Conservation (phyloP, 2,113 vertebrate species). For the Myotis davidii region DNA sequence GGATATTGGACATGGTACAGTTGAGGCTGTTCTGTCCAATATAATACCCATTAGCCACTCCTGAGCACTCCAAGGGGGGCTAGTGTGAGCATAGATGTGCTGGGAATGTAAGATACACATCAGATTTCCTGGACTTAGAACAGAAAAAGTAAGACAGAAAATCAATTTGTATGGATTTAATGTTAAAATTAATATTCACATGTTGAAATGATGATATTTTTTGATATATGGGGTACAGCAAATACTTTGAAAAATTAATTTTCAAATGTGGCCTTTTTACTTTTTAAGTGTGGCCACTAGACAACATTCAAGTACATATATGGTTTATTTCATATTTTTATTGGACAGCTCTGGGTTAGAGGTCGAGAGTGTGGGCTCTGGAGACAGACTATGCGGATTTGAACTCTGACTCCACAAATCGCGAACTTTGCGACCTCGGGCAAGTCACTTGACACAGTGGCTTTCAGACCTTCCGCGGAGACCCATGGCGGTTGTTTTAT, state of each 20-base stretch:
- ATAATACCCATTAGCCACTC: too few species aligned
- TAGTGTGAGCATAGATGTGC: neutral
- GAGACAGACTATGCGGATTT: neutral
- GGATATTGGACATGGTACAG: neutral
- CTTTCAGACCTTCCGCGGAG: neutral
- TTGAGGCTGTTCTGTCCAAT: neutral
- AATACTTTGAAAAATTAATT: neutral
- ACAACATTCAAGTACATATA: neutral
- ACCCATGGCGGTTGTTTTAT: fast-evolving
- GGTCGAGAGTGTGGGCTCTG: neutral
- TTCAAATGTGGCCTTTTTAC: neutral
- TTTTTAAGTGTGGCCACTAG: neutral
- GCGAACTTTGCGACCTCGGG: neutral
- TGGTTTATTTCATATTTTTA: neutral
- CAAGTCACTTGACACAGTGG: neutral
- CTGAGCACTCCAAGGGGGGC: neutral
- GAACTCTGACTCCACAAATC: neutral
- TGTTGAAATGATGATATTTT: neutral
- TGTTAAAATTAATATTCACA: neutral
- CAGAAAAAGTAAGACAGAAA: neutral
- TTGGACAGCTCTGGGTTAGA: neutral
- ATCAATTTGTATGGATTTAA: neutral
- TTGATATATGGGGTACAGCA: neutral
- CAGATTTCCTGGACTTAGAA: neutral
- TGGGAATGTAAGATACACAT: neutral